Base-by-base conservation (phyloP, 2,113 vertebrate species). In the Mungos mungo region DNA sequence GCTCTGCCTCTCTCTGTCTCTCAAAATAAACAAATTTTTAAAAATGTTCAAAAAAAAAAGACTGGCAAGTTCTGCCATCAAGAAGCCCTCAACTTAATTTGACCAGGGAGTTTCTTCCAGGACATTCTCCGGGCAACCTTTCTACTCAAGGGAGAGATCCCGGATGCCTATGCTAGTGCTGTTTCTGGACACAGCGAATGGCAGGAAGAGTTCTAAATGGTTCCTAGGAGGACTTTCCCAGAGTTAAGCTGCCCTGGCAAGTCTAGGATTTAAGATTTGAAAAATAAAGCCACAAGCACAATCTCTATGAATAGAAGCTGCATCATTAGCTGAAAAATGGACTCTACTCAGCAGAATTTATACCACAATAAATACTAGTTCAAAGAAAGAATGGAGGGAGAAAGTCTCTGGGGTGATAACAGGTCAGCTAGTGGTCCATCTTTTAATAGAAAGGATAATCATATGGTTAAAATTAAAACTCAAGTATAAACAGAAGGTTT, bases 361-460 rank as follows among this genome's bases (percentile, higher is more conserved):
- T 76, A 38, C 33, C 65, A 35, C n/a, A 86, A 50, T 31, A 41
- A 92, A 66, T 52, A 33, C 21, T 57, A 50, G 57, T n/a, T 90
- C 27, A 18, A 31, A 60, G 47, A 95, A 57, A 81, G n/a, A 90
- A 7, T 35, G 65, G 9, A 81, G 7, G 41, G 57, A 91, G 79
- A 52, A 60, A n/a, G 16, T 47, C 33, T 13, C 3, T 45, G 23
- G 3, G 66, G 1, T 60, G 71, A 41, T 57, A 23, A 25, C 6
- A 33, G 41, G 19, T 71, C 25, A 66, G 77, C 65, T 80, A 80
- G 35, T 14, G 14, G 76, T 35, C 66, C 33, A 19, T 82, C 72
- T 83, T 95, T 89, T 89, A 41, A 74, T 71, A 76, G 45, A 81
- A 95, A 88, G 47, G 52, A 68, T 31, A 88, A 91, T 29, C 18